Evolutionary conservation across 2,888 invertebrate genomes (phyloP), one percentile per base, ranked within the genome.

Genomic region (Malthinus flaveolus): DNA sequence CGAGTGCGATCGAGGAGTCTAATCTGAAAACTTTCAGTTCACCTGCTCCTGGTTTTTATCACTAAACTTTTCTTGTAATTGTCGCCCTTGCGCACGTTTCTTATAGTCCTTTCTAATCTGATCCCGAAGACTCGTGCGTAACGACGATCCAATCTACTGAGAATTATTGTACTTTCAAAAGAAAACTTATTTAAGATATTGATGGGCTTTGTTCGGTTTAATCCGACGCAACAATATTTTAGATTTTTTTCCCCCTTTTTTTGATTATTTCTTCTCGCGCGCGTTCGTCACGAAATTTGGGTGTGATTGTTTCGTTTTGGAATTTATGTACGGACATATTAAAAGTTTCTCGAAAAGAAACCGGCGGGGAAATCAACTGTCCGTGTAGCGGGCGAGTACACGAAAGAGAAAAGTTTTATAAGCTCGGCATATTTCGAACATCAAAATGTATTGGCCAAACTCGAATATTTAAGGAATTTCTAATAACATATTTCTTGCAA

Each of bases 31-130:
- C 23, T 64, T 66, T 61, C 46, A 49, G 60, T 53, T 64, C 66
- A 66, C 66, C 62, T 64, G 64, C 49, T 49, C 49, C 59, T 51
- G 58, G 49, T 59, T 65, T 65, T 65, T 65, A 61, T 63, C 63
- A 60, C 56, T 56, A 59, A 65, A 65, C 57, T 64, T 63, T 58
- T 49, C 61, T 53, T 63, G 63, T 63, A 63, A 65, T 65, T 65
- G 63, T 65, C 62, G 62, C 48, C 54, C 49, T 42, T 49, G 35
- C 49, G 49, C 57, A 50, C 55, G 54, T 48, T 52, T 49, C 50
- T 57, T 54, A 53, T 53, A 56, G 50, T 52, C 49, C 42, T 61
- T 23, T 47, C 49, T 51, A 53, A 59, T 59, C 49, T 59, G 54
- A 51, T 48, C 9, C 36, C 46, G 47, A 36, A 34, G 45, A 45